Conservation (phyloP, 1,140 invertebrate species). For the Cotesia glomerata region DNA sequence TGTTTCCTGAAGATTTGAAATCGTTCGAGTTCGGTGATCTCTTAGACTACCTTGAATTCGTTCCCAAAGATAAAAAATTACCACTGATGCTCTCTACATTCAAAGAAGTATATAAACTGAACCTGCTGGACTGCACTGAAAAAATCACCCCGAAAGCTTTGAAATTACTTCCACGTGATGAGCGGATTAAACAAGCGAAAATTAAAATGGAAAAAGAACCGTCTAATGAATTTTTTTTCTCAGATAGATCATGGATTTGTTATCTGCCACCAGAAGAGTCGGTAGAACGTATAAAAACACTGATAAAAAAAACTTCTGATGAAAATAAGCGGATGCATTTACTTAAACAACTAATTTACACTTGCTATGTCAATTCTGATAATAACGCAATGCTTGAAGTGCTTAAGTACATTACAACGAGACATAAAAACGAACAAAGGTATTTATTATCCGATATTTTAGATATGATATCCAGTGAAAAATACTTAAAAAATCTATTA, state of each 20-base stretch:
- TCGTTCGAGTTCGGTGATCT: conserved; percentile 29
- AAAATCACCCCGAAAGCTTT: conserved; percentile 37
- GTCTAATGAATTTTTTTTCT: background rate
- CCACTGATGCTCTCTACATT: conserved; percentile 39
- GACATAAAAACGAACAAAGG: conserved; percentile 46
- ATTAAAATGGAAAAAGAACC: conserved; percentile 38
- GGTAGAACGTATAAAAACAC: conserved; percentile 39
- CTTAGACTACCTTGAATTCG: conserved; percentile 37
- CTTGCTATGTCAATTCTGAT: conserved; percentile 48
- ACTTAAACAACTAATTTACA: conserved; percentile 41
- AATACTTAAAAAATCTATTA: background rate
- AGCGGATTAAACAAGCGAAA: conserved; percentile 43
- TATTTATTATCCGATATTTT: conserved; percentile 29
- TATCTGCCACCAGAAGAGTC: conserved; percentile 44
- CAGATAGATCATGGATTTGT: conserved; percentile 39
- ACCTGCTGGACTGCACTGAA: conserved; percentile 32
- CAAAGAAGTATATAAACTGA: conserved; percentile 33
- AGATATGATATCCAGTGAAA: background rate
- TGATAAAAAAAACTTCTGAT: conserved; percentile 35
- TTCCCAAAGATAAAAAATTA: conserved; percentile 37
- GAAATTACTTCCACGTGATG: conserved; percentile 35
- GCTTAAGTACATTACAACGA: conserved; percentile 38
- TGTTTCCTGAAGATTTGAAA: conserved; percentile 33
- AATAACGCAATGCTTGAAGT: conserved; percentile 39
- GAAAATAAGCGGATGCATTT: conserved; percentile 14